Evolutionary conservation across 2,888 invertebrate genomes (phyloP).

Genomic region (Thecocarcelia acutangulata): DNA sequence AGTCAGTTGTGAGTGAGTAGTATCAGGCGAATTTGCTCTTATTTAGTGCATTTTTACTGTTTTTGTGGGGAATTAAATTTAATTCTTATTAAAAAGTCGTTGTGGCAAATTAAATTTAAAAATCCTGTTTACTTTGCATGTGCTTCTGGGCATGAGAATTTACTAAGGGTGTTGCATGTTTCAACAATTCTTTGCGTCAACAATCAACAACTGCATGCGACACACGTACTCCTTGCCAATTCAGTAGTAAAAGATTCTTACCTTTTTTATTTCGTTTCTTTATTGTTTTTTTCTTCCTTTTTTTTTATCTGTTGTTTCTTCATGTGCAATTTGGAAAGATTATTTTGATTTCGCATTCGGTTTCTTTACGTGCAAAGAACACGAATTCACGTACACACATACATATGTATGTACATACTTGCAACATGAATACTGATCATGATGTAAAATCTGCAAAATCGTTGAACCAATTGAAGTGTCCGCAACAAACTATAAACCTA

Average conservation of each 20-base stretch:
- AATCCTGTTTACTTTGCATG: constrained; percentile 67
- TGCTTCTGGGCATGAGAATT: constrained; percentile 67
- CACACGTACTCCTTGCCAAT: constrained; percentile 56
- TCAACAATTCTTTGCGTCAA: constrained; percentile 59
- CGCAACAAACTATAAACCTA: constrained; percentile 9
- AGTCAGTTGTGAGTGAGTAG: constrained; percentile 42
- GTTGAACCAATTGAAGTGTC: constrained; percentile 46
- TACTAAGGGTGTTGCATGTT: constrained; percentile 68
- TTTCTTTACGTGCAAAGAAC: constrained; percentile 59
- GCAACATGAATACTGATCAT: constrained; percentile 59
- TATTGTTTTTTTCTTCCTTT: too few species aligned
- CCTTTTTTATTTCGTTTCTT: constrained; percentile 17
- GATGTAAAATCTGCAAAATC: constrained; percentile 45
- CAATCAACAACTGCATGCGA: constrained; percentile 51
- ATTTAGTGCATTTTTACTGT: constrained; percentile 25
- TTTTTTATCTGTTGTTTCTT: constrained; percentile 37
- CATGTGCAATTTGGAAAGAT: constrained; percentile 57
- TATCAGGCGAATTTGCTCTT: constrained; percentile 16
- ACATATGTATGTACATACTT: constrained; percentile 58
- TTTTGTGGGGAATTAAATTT: constrained; percentile 60
- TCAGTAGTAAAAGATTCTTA: constrained; percentile 37
- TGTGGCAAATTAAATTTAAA: constrained; percentile 69
- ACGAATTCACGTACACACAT: constrained; percentile 61
- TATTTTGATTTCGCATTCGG: constrained; percentile 63
- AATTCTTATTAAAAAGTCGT: constrained; percentile 70